Percentiles rank a stretch among this genome's conserved stretches.
These are phyloP conservation scores for Ophioninae sp. DNA, from an alignment of 2,888 invertebrate species.

Conservation along the genomic window DNA sequence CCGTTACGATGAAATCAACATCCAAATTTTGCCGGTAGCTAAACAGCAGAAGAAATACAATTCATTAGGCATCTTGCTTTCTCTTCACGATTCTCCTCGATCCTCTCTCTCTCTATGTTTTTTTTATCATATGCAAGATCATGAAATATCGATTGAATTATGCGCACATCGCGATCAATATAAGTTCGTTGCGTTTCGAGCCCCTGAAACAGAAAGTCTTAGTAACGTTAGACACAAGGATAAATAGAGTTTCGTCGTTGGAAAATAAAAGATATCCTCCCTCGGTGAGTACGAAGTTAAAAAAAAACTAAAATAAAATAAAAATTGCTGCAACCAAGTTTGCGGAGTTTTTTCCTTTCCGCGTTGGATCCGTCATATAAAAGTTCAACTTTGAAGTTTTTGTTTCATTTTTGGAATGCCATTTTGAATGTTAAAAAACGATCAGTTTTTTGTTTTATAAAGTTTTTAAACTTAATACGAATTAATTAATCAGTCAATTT, in stretches of 20 bases:
- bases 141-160: slow-evolving; percentile 77
- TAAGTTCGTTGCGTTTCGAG: slow-evolving; percentile 64
- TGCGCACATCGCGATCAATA: slow-evolving; percentile 58
- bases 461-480: neutral
- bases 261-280: neutral
- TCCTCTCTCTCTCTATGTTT: neutral
- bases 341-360: neutral
- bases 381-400: neutral
- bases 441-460: too few relatives aligned
- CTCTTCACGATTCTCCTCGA: slow-evolving; percentile 50
- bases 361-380: neutral
- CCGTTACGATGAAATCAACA: slow-evolving; percentile 91
- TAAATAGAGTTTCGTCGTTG: neutral
- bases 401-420: neutral
- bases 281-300: neutral
- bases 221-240: slow-evolving; percentile 69
- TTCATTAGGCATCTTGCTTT: slow-evolving; percentile 79
- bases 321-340: neutral
- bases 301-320: neutral
- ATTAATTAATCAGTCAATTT: neutral
- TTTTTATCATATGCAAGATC: slow-evolving; percentile 1
- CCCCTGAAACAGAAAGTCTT: slow-evolving; percentile 79
- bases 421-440: neutral
- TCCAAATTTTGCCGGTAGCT: slow-evolving; percentile 97
- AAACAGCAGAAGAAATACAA: slow-evolving; percentile 82